These are phyloP conservation scores for Nasonovia ribisnigri DNA, from an alignment of 2,888 invertebrate species.

Conservation along the genomic window DNA sequence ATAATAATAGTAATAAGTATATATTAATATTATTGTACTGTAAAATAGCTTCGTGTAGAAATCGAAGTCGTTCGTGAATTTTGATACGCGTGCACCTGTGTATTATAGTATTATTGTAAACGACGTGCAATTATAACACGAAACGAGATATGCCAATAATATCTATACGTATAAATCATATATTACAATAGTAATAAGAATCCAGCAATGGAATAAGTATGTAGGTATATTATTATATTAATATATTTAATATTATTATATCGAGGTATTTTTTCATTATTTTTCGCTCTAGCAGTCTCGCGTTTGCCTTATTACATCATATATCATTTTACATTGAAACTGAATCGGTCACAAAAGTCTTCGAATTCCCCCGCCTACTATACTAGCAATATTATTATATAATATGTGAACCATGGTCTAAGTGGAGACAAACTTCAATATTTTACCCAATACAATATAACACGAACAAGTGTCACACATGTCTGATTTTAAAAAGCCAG, in stretches of 20 bases:
- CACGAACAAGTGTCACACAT: too few relatives aligned
- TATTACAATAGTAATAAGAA: not conserved
- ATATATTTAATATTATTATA: constrained; percentile 6
- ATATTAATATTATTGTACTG: not conserved
- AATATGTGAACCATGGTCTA: not conserved
- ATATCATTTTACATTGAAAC: not conserved
- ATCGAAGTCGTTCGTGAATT: constrained; percentile 45
- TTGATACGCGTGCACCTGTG: not conserved
- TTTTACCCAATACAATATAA: too few relatives aligned
- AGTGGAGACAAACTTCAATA: too few relatives aligned
- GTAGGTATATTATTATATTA: not conserved
- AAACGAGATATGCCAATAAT: not conserved
- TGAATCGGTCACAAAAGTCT: not conserved
- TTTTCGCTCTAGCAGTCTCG: not conserved
- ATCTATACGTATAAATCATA: not conserved
- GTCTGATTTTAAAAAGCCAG: too few relatives aligned
- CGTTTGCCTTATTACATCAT: not conserved
- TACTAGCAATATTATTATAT: too few relatives aligned
- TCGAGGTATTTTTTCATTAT: not conserved
- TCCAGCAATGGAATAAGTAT: not conserved
- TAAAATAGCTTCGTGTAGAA: not conserved
- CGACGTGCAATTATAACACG: constrained; percentile 4
- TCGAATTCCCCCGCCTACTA: not conserved
- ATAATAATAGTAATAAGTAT: not conserved
- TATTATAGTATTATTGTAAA: not conserved